Base-by-base conservation (phyloP, 2,797 vertebrate species). In the Alfaro cultratus region DNA sequence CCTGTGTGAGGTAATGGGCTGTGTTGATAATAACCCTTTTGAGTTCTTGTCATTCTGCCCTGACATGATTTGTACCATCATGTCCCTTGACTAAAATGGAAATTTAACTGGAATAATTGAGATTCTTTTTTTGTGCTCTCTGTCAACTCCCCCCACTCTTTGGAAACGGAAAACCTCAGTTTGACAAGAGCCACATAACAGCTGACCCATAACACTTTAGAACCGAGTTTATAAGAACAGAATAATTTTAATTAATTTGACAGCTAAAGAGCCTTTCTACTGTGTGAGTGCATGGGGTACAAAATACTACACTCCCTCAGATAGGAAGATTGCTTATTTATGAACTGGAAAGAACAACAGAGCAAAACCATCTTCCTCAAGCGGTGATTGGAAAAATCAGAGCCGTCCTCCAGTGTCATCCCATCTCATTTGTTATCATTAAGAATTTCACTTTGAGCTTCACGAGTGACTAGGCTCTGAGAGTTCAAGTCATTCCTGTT, bases 1-100 rank as follows among this genome's bases (percentile, higher is more conserved):
- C 91, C 75, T 80, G 76, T 84, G 76, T 83, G 79, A 80, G 55
- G 84, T 95, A 96, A 95, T 95, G 95, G 95, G 91, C 90, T 93
- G 82, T 86, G 90, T 84, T 83, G 57, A 80, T 87, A 92, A 94
- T 93, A 92, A 92, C 88, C 89, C 80, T 84, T 83, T 80, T 85
- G 88, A 91, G 88, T 88, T 87, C 79, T 80, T 87, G 83, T 93
- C 94, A 90, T 94, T 94, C 92, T 88, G 77, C 85, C 84, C 83
- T 89, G 94, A 92, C 93, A 92, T 88, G 76, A 85, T 84, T 90
- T 85, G 53, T 88, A 83, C 77, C 81, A 83, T 75, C 80, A 80
- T 77, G 80, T 57, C 82, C 87, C 91, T 85, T 80, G 86, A 83
- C 80, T 83, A 88, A 91, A 77, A 90, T 73, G 90, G 81, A 92